These are phyloP conservation scores for Phodopus roborovskii DNA, from an alignment of 2,113 vertebrate genomes.

Conservation along the genomic window DNA sequence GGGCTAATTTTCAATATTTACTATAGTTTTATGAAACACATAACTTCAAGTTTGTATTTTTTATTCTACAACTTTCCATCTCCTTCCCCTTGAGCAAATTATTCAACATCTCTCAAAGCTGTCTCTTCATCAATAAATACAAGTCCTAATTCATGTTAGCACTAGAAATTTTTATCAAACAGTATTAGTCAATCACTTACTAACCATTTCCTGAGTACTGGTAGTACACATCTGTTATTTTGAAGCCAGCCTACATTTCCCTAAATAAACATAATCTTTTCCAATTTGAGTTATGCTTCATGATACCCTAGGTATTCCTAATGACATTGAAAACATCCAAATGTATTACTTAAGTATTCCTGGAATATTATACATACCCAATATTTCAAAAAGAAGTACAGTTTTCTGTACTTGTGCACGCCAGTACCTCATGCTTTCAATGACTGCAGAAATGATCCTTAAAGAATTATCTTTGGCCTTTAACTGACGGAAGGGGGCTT, in stretches of 20 bases:
- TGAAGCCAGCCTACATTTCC: conserved; percentile 30
- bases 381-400: conserved; percentile 92
- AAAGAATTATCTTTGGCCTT: conserved; percentile 88
- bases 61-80: background rate
- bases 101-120: conserved; percentile 50
- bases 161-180: conserved; percentile 51
- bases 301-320: conserved; percentile 15
- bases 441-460: conserved; percentile 92
- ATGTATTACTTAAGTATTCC: conserved; percentile 21
- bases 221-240: conserved; percentile 25
- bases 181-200: conserved; percentile 7
- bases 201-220: background rate
- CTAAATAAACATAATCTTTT: conserved; percentile 1
- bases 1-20: background rate
- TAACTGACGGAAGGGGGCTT: conserved; percentile 72
- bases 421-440: conserved; percentile 96
- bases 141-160: conserved; percentile 55
- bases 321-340: conserved; percentile 8
- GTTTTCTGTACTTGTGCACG: conserved; percentile 90
- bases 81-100: background rate
- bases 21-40: background rate
- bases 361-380: conserved; percentile 88
- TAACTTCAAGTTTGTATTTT: background rate
- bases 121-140: background rate
- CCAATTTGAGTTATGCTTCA: conserved; percentile 52